These are phyloP conservation scores for Portevinia maculata DNA, from an alignment of 2,888 invertebrate species.

Conservation along the genomic window DNA sequence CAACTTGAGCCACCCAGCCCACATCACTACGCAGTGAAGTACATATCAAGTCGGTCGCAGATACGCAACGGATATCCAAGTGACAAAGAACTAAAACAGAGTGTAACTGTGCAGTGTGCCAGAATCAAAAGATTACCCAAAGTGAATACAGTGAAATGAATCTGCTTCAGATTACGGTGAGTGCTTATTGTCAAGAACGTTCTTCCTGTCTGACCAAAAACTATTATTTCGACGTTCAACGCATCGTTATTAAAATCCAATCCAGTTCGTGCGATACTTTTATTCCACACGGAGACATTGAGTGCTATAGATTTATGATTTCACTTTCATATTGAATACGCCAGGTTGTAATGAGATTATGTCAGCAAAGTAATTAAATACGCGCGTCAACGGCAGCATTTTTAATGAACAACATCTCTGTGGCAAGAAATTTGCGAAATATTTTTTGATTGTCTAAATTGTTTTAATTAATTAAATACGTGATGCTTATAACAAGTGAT, in stretches of 20 bases:
- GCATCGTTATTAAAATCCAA: conserved; percentile 46
- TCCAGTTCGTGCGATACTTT: conserved; percentile 58
- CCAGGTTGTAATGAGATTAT: conserved; percentile 47
- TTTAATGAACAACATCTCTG: conserved; percentile 14
- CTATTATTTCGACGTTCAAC: conserved; percentile 20
- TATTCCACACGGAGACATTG: conserved; percentile 59
- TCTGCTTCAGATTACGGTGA: conserved; percentile 65
- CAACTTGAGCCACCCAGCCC: conserved; percentile 70
- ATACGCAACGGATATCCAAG: conserved; percentile 55
- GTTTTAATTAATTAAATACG: background rate
- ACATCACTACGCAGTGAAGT: conserved; percentile 72
- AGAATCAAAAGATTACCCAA: conserved; percentile 13
- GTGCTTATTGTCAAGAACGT: conserved; percentile 21
- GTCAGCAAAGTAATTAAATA: conserved; percentile 45
- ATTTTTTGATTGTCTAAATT: conserved; percentile 5
- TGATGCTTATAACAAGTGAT: conserved; percentile 19
- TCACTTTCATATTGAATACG: conserved; percentile 61
- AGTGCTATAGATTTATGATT: conserved; percentile 43
- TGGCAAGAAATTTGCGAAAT: conserved; percentile 12
- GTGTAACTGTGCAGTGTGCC: background rate
- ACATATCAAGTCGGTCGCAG: conserved; percentile 66
- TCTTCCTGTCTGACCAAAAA: conserved; percentile 6
- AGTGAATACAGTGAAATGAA: conserved; percentile 58
- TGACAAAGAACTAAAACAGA: conserved; percentile 20
- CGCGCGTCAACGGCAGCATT: conserved; percentile 13